A percentile compares a stretch with the other conserved stretches of the same genome.
Evolutionary conservation across 2,888 invertebrate species (phyloP).

Genomic region (Leucozona laternaria): DNA sequence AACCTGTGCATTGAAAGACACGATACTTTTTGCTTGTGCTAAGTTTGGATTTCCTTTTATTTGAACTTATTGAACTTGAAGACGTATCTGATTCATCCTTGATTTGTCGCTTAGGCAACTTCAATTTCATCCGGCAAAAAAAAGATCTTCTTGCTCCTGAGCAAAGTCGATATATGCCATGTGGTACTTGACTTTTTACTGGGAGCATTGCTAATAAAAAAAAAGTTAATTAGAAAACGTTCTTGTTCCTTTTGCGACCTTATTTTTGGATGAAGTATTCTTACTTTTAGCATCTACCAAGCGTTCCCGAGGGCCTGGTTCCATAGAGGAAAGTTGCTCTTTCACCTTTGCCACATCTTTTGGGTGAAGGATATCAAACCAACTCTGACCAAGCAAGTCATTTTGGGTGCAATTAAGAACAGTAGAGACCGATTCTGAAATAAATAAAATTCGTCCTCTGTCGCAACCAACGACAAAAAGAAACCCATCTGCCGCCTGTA

Average conservation of each 20-base stretch:
- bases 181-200: slow-evolving; percentile 92
- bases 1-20: slow-evolving; percentile 96
- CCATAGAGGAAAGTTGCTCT: slow-evolving; percentile 95
- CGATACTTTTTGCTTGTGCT: slow-evolving; percentile 91
- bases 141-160: slow-evolving; percentile 96
- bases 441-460: slow-evolving; percentile 94
- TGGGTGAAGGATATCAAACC: slow-evolving; percentile 97
- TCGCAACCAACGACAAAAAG: slow-evolving; percentile 97
- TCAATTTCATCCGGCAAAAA: slow-evolving; percentile 96
- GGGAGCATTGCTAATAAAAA: slow-evolving; percentile 92
- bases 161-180: slow-evolving; percentile 90
- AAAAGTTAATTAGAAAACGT: not conserved
- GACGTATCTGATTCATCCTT: slow-evolving; percentile 88
- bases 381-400: slow-evolving; percentile 95
- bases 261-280: not conserved
- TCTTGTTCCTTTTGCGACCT: not conserved
- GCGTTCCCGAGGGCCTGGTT: slow-evolving; percentile 93
- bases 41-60: slow-evolving; percentile 87
- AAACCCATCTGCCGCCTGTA: slow-evolving; percentile 95
- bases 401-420: slow-evolving; percentile 93
- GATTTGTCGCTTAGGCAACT: slow-evolving; percentile 85
- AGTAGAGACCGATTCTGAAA: slow-evolving; percentile 93
- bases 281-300: slow-evolving; percentile 96
- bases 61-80: slow-evolving; percentile 84
- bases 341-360: slow-evolving; percentile 98